phyloP scores from a whole-genome alignment of 2,888 invertebrate genomes.

The Agonum fuliginosum region DNA sequence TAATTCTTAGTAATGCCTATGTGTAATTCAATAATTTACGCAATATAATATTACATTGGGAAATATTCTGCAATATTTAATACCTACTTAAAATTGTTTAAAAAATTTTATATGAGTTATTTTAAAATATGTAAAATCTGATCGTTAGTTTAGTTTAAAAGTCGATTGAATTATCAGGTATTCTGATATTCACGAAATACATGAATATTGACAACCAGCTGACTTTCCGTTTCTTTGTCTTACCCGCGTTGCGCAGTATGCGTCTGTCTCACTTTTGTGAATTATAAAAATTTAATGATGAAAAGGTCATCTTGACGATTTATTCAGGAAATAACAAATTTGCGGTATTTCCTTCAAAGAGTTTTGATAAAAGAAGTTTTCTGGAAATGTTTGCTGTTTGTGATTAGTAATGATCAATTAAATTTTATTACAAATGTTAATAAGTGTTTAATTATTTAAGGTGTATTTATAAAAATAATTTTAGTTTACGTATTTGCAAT shows the following conservation, averaged over 20 bases:
- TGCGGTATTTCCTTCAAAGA: neutral
- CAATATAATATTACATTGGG: neutral
- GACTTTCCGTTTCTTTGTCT: conserved; percentile 39
- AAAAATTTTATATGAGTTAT: too few relatives aligned
- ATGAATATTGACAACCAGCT: conserved; percentile 49
- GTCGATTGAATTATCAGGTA: neutral
- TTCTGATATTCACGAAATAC: conserved; percentile 7
- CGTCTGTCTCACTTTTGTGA: conserved; percentile 21
- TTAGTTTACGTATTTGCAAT: too few relatives aligned
- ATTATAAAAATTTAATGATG: conserved; percentile 5
- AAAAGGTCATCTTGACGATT: neutral
- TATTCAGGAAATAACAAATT: conserved; percentile 6
- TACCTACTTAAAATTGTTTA: conserved; percentile 1
- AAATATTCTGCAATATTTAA: neutral
- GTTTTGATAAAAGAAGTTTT: neutral
- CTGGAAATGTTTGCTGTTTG: too few relatives aligned
- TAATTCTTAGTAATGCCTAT: conserved; percentile 36
- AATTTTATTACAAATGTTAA: too few relatives aligned
- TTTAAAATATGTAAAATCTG: neutral
- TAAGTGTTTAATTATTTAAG: too few relatives aligned
- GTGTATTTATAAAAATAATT: too few relatives aligned
- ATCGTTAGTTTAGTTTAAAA: conserved; percentile 11
- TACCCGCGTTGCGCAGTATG: neutral
- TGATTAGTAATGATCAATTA: too few relatives aligned
- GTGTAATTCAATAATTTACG: conserved; percentile 19